Percentiles rank a stretch among this genome's conserved stretches.
Evolutionary conservation across 2,113 vertebrate genomes (phyloP).

Genomic region (Cryptotis parvus): DNA sequence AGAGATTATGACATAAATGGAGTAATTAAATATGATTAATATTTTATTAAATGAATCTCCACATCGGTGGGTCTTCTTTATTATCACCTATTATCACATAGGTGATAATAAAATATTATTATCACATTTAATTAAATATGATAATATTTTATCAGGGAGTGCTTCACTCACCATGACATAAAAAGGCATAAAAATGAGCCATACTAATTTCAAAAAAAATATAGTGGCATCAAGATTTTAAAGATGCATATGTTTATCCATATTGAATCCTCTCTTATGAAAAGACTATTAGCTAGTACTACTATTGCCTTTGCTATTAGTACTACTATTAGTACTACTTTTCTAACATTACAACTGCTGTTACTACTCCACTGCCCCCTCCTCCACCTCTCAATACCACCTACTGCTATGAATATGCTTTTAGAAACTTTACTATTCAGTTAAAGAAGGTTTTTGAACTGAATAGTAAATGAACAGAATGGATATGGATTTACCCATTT

Average conservation of each 20-base stretch:
- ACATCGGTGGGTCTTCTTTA: too few species aligned
- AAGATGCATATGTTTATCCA: neutral
- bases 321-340: neutral
- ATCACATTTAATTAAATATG: too few species aligned
- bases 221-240: neutral
- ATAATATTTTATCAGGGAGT: too few species aligned
- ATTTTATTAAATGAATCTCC: too few species aligned
- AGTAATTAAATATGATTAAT: neutral
- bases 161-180: neutral
- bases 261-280: neutral
- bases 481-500: neutral
- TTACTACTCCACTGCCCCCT: too few species aligned
- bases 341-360: too few species aligned
- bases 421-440: neutral
- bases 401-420: neutral
- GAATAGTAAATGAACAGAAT: too few species aligned
- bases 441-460: neutral
- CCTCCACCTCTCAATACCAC: too few species aligned
- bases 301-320: neutral
- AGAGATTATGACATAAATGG: constrained; percentile 3
- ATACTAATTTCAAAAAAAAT: neutral
- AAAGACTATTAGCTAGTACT: neutral
- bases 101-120: too few species aligned
- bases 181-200: neutral
- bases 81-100: too few species aligned